Percentiles rank a stretch among this genome's conserved stretches.
Evolutionary conservation across 2,797 vertebrate species (phyloP).

Genomic region (Pitangus sulphuratus): DNA sequence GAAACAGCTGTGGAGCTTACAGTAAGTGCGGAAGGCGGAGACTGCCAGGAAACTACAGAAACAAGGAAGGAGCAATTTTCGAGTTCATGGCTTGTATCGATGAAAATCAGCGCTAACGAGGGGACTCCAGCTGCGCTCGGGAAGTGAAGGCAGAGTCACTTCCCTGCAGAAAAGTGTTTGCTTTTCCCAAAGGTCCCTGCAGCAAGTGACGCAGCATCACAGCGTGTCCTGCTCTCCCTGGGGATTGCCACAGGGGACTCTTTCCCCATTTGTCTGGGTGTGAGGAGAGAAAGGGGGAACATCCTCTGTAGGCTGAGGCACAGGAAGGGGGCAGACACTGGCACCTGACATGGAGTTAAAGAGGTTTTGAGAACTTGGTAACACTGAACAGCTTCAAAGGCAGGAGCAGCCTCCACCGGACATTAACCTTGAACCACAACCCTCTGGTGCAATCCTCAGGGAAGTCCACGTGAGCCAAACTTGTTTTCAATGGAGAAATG

Average conservation of each 20-base stretch:
- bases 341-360: background rate
- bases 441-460: background rate
- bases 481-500: background rate
- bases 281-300: background rate
- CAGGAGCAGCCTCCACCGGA: background rate
- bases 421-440: background rate
- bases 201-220: background rate
- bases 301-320: background rate
- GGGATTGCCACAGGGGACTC: background rate
- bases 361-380: background rate
- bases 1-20: conserved; percentile 39
- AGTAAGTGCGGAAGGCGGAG: conserved; percentile 44
- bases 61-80: conserved; percentile 57
- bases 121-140: background rate
- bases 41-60: conserved; percentile 50
- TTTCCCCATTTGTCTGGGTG: background rate
- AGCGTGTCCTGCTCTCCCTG: accelerated
- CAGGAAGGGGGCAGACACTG: background rate
- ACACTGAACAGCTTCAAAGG: background rate
- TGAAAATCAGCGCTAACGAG: background rate
- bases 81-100: background rate
- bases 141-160: background rate
- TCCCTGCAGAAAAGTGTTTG: background rate
- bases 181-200: background rate
- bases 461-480: background rate